Evolutionary conservation across 2,113 vertebrate genomes (phyloP).

Genomic region (western clawed frog (Xenopus tropicalis)): UCB_Xtro_10.0 CM004444.2:22174001-22174500

Average conservation of each 20-base stretch:
- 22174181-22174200: conserved; percentile 14
- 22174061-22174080: conserved; percentile 18
- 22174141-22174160: conserved; percentile 14
- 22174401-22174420: conserved; percentile 78
- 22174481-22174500: conserved; percentile 77
- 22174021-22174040: background rate
- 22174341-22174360: conserved; percentile 50
- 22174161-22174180: conserved; percentile 25
- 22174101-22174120: background rate
- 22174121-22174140: background rate
- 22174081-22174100: background rate
- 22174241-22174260: conserved; percentile 54
- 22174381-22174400: conserved; percentile 54
- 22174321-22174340: conserved; percentile 54
- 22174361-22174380: conserved; percentile 55
- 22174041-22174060: background rate
- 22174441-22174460: conserved; percentile 79
- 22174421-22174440: conserved; percentile 76
- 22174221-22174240: conserved; percentile 51
- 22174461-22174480: conserved; percentile 84
- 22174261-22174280: conserved; percentile 46
- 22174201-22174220: conserved; percentile 45
- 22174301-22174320: conserved; percentile 37
- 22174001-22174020: background rate
- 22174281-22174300: conserved; percentile 29